These are phyloP conservation scores for Columba guinea DNA, from an alignment of 2,797 vertebrate species.

Conservation along the genomic window DNA sequence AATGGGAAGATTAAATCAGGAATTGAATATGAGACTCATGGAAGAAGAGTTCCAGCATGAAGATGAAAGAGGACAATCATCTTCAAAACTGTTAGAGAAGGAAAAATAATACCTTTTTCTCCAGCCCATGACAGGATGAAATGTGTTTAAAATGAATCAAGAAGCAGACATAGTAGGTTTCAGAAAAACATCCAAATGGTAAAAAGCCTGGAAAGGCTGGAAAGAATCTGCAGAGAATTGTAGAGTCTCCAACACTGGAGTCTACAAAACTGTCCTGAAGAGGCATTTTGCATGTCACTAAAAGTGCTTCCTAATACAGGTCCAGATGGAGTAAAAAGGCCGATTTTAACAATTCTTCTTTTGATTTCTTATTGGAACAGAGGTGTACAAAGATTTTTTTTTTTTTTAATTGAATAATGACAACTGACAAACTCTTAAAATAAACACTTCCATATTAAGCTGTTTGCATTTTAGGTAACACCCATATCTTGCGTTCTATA, in stretches of 20 bases:
- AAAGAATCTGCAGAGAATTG: background rate
- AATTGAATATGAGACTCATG: background rate
- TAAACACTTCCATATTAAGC: background rate
- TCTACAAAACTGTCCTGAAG: background rate
- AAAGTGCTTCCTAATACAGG: background rate
- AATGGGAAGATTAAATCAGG: background rate
- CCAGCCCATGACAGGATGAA: background rate
- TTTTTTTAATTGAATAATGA: background rate
- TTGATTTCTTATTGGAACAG: background rate
- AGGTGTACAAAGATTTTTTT: background rate
- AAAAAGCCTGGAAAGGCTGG: background rate
- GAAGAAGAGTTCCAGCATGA: background rate
- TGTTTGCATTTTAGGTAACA: background rate
- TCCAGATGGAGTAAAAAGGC: background rate
- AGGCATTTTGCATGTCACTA: background rate
- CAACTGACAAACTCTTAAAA: background rate
- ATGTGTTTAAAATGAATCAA: background rate
- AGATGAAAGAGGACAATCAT: background rate
- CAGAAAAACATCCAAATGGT: background rate
- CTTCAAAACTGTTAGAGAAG: background rate
- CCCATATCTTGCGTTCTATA: background rate
- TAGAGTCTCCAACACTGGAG: background rate
- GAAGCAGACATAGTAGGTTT: background rate
- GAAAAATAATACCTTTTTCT: background rate
- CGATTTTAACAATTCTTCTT: background rate